These are phyloP conservation scores for Sebastes fasciatus DNA, from an alignment of 2,113 vertebrate genomes.

Conservation along the genomic window DNA sequence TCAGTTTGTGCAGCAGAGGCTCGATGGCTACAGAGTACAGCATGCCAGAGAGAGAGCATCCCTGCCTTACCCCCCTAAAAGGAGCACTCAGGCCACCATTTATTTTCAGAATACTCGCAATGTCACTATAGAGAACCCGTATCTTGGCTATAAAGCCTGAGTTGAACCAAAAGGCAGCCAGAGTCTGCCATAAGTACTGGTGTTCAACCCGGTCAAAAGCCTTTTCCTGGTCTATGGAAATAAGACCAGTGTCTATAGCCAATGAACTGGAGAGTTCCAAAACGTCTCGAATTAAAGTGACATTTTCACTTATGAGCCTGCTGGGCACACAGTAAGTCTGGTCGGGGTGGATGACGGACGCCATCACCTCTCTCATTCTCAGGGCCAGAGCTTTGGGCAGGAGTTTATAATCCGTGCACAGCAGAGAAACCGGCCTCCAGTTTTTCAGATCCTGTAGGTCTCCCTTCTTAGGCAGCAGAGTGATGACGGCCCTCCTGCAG, in stretches of 20 bases:
- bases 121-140: too few species aligned
- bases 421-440: too few species aligned
- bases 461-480: too few species aligned
- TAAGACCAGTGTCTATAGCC: background rate
- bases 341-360: background rate
- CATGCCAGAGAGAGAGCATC: background rate
- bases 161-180: too few species aligned
- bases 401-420: too few species aligned
- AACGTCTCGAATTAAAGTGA: background rate
- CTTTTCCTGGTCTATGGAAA: background rate
- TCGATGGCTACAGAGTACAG: background rate
- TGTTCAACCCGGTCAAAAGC: too few species aligned
- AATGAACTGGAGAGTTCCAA: background rate
- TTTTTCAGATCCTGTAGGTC: too few species aligned
- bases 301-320: background rate
- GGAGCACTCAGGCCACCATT: background rate
- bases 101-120: background rate
- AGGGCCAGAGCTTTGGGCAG: too few species aligned
- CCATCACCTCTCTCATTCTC: background rate
- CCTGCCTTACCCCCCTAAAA: background rate
- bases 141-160: too few species aligned
- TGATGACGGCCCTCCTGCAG: too few species aligned
- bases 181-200: too few species aligned
- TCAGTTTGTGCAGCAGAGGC: too few species aligned
- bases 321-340: background rate